Evolutionary conservation across 2,797 vertebrate species (phyloP), one percentile per base, ranked within the genome.

Genomic region (Oophaga sylvatica): DNA sequence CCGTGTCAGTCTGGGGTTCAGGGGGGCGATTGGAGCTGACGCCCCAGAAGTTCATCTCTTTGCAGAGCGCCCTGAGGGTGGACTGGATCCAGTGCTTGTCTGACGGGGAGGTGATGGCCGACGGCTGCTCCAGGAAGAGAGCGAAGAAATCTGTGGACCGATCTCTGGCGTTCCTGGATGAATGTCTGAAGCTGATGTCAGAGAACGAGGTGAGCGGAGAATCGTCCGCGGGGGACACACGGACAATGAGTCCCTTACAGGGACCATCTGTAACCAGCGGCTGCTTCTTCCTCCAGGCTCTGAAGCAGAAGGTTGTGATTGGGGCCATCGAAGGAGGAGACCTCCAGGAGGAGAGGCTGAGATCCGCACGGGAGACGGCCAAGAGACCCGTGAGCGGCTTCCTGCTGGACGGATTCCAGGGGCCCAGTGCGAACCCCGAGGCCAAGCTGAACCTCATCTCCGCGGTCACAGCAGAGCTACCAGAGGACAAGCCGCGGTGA

Each of bases 81-180:
- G 97, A 99, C 93, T 98, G 96, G 96, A 97, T 98, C 94, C 97
- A 99, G 93, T 97, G 97, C 93, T 96, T 99, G 92, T 95, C 95
- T 6, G 98, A 99, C 12, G 97, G 98, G 77, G 98, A 98, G 87
- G 96, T 95, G 1, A 91, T 95, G 94, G 95, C 94, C 90, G 92
- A 84, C 45, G 94, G 35, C 35, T 41, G 35, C 35, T 41, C 35
- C 35, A 41, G 93, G 62, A 99, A 99, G 93, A 95, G 97, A 88
- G 95, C 96, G 75, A 94, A 94, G 87, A 99, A 97, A 87, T 96
- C 97, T 0, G 98, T 99, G 91, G 97, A 99, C 91, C 96, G 98
- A 45, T 97, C 97, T 0, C 96, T 99, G 56, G 93, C 95, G 5
- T 97, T 98, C 91, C 92, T 99, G 92, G 98, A 99, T 65, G 91